These are phyloP conservation scores for Anastatus disparis DNA, from an alignment of 1,140 invertebrate genomes.

Conservation along the genomic window DNA sequence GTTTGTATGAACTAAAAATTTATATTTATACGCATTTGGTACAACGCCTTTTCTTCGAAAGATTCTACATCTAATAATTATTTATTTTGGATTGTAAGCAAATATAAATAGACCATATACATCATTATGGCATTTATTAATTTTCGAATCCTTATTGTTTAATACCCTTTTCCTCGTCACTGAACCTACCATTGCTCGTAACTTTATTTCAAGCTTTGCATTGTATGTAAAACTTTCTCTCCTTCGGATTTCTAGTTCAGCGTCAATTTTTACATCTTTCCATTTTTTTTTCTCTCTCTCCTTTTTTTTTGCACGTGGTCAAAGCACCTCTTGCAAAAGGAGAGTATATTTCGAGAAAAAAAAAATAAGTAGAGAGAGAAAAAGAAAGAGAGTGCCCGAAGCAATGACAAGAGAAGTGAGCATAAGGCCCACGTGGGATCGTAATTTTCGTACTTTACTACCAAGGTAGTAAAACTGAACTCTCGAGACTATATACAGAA, in stretches of 20 bases:
- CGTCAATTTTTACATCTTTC: slow-evolving; percentile 12
- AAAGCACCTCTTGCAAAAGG: not conserved
- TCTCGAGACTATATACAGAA: no score
- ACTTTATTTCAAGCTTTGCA: no score
- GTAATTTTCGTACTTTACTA: slow-evolving; percentile 60
- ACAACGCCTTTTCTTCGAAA: no score
- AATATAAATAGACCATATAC: no score
- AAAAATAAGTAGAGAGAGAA: not conserved
- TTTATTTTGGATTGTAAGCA: no score
- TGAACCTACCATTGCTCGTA: no score
- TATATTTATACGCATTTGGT: no score
- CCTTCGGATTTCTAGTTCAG: slow-evolving; percentile 27
- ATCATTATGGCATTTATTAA: no score
- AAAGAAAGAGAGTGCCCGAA: slow-evolving; percentile 44
- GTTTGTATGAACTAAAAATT: no score
- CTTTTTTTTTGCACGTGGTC: not conserved
- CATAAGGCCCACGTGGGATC: slow-evolving; percentile 44
- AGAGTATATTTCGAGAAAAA: not conserved
- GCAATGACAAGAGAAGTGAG: slow-evolving; percentile 54
- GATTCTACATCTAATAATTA: no score
- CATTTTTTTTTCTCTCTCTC: not conserved
- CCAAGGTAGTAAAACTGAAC: slow-evolving; percentile 56
- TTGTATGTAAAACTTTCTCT: slow-evolving; percentile 26
- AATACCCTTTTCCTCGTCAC: no score
- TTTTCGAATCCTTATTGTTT: no score